These are phyloP conservation scores for Rhopalosiphum nymphaeae DNA, from an alignment of 2,888 invertebrate species.

Conservation along the genomic window DNA sequence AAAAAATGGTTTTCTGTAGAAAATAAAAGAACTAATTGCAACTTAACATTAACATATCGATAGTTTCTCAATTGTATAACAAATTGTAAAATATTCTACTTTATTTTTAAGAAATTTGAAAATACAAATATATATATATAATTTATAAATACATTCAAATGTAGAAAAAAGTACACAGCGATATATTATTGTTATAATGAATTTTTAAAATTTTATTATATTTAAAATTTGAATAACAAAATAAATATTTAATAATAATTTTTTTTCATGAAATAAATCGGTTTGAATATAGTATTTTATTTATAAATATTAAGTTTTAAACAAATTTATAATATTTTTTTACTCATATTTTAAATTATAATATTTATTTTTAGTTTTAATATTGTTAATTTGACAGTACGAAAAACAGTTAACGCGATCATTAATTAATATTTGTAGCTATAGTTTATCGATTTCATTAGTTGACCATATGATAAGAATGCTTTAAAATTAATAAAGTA, in stretches of 20 bases:
- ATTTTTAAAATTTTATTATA: background rate
- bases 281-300: background rate
- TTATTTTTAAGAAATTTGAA: background rate
- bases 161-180: background rate
- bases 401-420: background rate
- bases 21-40: background rate
- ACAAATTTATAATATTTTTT: background rate
- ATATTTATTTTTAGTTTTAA: background rate
- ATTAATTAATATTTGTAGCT: background rate
- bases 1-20: background rate
- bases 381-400: background rate
- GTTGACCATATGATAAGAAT: background rate
- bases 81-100: background rate
- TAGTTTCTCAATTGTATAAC: background rate
- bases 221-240: background rate
- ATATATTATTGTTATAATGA: background rate
- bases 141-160: background rate
- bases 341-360: background rate
- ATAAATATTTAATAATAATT: conserved; percentile 4
- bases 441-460: background rate
- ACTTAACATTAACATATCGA: background rate
- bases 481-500: background rate
- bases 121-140: background rate
- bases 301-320: background rate
- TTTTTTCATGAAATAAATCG: background rate